Evolutionary conservation across 2,113 vertebrate species (phyloP), one percentile per base, ranked within the genome.

Genomic region (Daboia siamensis): DNA sequence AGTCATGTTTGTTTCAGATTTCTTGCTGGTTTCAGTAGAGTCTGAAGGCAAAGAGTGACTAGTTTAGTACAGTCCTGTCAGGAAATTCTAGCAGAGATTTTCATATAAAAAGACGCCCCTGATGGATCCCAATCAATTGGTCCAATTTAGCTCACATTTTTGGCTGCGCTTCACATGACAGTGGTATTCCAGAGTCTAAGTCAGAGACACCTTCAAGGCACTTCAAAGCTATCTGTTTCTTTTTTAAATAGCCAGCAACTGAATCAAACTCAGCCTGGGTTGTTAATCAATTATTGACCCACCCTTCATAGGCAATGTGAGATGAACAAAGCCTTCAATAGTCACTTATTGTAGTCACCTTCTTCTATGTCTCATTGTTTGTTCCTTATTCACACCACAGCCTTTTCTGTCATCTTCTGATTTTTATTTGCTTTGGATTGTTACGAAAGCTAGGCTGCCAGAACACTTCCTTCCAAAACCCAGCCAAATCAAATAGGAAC

Each of bases 351-450:
- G 51, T 46, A 56, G 39, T 4, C 23, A 85, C 33, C 51, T 90
- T 74, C 61, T 33, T 51, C 33, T 20, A 8, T 39, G 80, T 46
- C 84, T 85, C 52, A 26, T 90, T 85, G 6, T 86, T 91, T 46
- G 33, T 59, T 64, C 55, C 20, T 46, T 91, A 5, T 61, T 88
- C 91, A 88, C 9, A 33, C n/a, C 11, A 48, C n/a, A 69, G 54
- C 51, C 54, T 54, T 59, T 85, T 39, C 80, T 93, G 80, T 46
- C 54, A 87, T 87, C 84, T 64, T 86, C 48, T 69, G 15, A 5
- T 90, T 55, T 90, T 90, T 86, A 39, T 86, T 93, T 93, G 39
- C n/a, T 59, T 90, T 86, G 24, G 44, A 10, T 64, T 74, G 11
- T 15, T 54, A 33, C 17, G 51, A 57, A 86, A 64, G 39, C 85